phyloP scores from a whole-genome alignment of 2,113 vertebrate genomes.

The Pitta sordida region DNA sequence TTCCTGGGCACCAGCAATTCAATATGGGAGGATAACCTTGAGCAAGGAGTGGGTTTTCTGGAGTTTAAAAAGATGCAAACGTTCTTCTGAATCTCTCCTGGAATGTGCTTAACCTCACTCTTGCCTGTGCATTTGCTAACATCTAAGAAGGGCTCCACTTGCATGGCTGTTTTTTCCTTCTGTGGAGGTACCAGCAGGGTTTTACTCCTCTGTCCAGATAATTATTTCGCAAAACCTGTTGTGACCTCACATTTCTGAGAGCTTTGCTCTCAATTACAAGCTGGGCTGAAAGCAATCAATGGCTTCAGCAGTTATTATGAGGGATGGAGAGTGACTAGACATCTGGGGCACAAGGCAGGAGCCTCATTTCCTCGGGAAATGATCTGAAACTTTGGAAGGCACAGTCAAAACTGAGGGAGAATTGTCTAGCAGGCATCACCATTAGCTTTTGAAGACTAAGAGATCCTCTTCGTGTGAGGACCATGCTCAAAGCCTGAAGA shows the following conservation, averaged over 20 bases:
- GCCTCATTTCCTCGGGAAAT: slow-evolving; percentile 36
- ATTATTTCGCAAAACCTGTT: slow-evolving; percentile 27
- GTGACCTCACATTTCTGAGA: slow-evolving; percentile 28
- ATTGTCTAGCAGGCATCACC: neutral
- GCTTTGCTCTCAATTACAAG: slow-evolving; percentile 43
- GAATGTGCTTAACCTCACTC: slow-evolving; percentile 21
- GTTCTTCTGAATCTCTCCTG: slow-evolving; percentile 14
- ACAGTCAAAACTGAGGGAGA: neutral
- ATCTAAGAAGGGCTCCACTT: neutral
- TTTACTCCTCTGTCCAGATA: neutral
- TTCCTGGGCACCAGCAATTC: slow-evolving; percentile 45
- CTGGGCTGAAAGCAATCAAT: neutral
- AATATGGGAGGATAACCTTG: slow-evolving; percentile 40
- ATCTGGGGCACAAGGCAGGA: neutral
- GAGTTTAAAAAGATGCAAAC: neutral
- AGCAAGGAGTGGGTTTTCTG: slow-evolving; percentile 54
- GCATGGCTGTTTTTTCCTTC: neutral
- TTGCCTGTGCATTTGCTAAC: slow-evolving; percentile 9
- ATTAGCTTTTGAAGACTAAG: neutral
- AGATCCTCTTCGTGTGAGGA: neutral
- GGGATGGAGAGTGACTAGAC: neutral
- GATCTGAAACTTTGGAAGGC: neutral
- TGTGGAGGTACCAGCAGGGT: neutral
- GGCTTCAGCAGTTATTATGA: slow-evolving; percentile 16
- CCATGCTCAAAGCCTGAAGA: neutral